These are phyloP conservation scores for Pocillopora meandrina DNA, from an alignment of 92 coral and sea anemone species.

Conservation along the genomic window DNA sequence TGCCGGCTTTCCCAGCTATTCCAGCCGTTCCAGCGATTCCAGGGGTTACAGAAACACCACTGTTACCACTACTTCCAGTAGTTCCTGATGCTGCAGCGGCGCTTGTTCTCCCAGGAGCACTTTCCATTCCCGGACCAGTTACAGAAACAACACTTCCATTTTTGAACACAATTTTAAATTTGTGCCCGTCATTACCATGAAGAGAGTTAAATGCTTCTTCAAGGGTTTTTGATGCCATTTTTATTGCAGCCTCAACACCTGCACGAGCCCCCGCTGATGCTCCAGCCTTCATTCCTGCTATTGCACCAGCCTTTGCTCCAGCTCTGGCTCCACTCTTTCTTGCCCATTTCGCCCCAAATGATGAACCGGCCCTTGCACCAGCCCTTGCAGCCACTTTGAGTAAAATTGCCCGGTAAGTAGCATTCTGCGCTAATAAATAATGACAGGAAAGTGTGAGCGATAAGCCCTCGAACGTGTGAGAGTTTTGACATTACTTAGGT, in stretches of 20 bases:
- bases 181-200: conserved; percentile 19
- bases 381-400: conserved; percentile 51
- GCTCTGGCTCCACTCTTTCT: conserved; percentile 46
- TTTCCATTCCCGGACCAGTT: conserved; percentile 34
- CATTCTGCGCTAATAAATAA: conserved; percentile 9
- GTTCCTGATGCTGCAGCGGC: background rate
- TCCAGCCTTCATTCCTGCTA: conserved; percentile 52
- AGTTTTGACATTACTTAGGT: no score
- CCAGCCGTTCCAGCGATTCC: background rate
- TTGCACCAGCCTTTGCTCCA: conserved; percentile 69
- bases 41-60: conserved; percentile 3
- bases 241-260: conserved; percentile 42
- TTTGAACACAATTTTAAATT: conserved; percentile 2
- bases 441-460: background rate
- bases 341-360: conserved; percentile 42
- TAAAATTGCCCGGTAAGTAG: conserved; percentile 16
- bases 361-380: conserved; percentile 49
- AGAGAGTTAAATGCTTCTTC: conserved; percentile 41
- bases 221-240: conserved; percentile 32
- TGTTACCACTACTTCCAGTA: background rate
- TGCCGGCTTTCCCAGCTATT: background rate
- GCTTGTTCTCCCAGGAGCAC: conserved; percentile 3
- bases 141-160: conserved; percentile 39
- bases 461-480: background rate
- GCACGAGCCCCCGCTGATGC: conserved; percentile 55